Evolutionary conservation across 2,888 invertebrate species (phyloP).

Genomic region (Torymus tubicola): DNA sequence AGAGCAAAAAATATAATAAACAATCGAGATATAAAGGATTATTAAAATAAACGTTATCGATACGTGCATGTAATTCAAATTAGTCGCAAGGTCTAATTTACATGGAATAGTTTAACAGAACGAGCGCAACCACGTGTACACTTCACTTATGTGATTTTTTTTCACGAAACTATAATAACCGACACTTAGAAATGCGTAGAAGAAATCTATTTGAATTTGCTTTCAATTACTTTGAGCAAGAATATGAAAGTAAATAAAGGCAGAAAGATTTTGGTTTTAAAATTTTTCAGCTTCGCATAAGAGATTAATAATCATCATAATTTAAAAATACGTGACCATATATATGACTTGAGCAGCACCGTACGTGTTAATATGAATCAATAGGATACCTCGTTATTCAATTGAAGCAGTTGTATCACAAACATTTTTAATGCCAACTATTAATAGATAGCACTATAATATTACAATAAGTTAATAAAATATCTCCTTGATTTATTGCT

Average conservation of each 20-base stretch:
- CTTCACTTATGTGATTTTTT: no score
- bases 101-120: no score
- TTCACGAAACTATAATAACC: no score
- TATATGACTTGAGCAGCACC: neutral
- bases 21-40: neutral
- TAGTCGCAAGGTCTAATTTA: no score
- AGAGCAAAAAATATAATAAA: no score
- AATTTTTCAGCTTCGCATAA: neutral
- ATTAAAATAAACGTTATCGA: no score
- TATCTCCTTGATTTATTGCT: no score
- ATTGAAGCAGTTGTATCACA: constrained; percentile 16
- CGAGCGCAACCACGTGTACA: no score
- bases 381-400: constrained; percentile 36
- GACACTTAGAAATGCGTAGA: no score
- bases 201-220: no score
- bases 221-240: no score
- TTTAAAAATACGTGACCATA: constrained; percentile 10
- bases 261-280: neutral
- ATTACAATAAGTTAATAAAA: neutral
- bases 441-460: constrained; percentile 23
- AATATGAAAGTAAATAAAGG: neutral
- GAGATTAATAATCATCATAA: constrained; percentile 18
- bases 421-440: constrained; percentile 15
- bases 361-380: constrained; percentile 31
- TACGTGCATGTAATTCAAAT: no score